phyloP scores from a whole-genome alignment of 1,140 invertebrate genomes.

The Rhizoglyphus robini region DNA sequence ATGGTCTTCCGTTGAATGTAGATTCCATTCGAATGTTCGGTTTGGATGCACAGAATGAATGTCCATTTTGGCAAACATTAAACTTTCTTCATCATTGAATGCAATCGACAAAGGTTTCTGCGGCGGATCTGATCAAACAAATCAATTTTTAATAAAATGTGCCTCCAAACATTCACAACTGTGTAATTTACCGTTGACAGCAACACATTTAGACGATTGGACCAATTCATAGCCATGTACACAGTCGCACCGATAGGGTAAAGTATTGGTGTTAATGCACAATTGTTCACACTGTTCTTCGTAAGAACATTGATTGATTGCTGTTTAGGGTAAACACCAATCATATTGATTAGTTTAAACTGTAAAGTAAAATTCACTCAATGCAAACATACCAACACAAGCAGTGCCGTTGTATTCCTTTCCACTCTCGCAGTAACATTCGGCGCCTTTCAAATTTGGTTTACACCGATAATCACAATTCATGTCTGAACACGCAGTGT shows the following conservation, averaged over 20 bases:
- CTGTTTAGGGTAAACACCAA: slow-evolving; percentile 38
- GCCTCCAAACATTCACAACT: too few relatives aligned
- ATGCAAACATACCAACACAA: slow-evolving; percentile 44
- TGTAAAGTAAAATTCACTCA: neutral
- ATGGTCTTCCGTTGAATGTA: neutral
- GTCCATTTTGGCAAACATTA: neutral
- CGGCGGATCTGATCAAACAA: too few relatives aligned
- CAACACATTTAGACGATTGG: slow-evolving; percentile 25
- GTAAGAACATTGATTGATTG: slow-evolving; percentile 55
- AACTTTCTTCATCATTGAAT: neutral
- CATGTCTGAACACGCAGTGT: slow-evolving; percentile 36
- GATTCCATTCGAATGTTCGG: neutral
- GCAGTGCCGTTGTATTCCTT: slow-evolving; percentile 47
- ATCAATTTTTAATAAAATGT: too few relatives aligned
- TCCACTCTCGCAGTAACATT: slow-evolving; percentile 58
- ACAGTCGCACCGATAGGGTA: slow-evolving; percentile 53
- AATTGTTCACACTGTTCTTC: slow-evolving; percentile 62
- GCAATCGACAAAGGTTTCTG: too few relatives aligned
- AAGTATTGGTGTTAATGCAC: slow-evolving; percentile 46
- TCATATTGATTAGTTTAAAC: neutral
- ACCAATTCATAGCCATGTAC: slow-evolving; percentile 49
- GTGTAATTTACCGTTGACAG: slow-evolving; percentile 47
- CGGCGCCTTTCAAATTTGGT: slow-evolving; percentile 47
- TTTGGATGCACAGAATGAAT: too few relatives aligned
- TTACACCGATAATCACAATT: slow-evolving; percentile 52